These are phyloP conservation scores for Coluber constrictor DNA, from an alignment of 2,797 vertebrate genomes.

Conservation along the genomic window DNA sequence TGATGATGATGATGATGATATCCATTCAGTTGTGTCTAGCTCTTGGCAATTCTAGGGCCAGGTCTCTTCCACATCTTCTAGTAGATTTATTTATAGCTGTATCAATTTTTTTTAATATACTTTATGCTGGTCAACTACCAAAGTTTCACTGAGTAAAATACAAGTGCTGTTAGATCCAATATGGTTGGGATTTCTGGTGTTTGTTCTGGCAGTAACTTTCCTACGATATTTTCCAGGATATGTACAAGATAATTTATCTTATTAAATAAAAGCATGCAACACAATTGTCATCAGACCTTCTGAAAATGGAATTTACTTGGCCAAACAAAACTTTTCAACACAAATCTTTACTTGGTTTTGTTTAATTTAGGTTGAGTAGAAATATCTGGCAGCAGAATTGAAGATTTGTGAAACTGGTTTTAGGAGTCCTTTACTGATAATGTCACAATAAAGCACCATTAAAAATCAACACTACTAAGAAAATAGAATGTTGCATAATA, in stretches of 20 bases:
- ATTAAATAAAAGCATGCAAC: constrained; percentile 10
- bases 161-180: not conserved
- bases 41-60: not conserved
- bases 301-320: constrained; percentile 21
- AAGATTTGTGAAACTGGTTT: not conserved
- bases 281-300: not conserved
- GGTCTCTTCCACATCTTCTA: not conserved
- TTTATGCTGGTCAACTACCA: not conserved
- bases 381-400: not conserved
- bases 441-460: not conserved
- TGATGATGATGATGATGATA: not conserved
- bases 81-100: not conserved
- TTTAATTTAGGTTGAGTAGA: not conserved
- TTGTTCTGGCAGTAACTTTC: constrained; percentile 2
- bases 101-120: not conserved
- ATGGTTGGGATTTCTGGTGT: not conserved
- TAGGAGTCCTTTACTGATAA: not conserved
- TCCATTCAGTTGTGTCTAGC: not conserved
- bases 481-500: not conserved
- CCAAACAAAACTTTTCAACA: not conserved
- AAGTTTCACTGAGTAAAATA: not conserved
- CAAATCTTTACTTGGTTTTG: not conserved
- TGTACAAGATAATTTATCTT: constrained; percentile 44
- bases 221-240: constrained; percentile 38
- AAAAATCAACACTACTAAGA: not conserved